Conservation (phyloP, 2,888 invertebrate genomes). For the Branchinecta sandiegonensis region DNA sequence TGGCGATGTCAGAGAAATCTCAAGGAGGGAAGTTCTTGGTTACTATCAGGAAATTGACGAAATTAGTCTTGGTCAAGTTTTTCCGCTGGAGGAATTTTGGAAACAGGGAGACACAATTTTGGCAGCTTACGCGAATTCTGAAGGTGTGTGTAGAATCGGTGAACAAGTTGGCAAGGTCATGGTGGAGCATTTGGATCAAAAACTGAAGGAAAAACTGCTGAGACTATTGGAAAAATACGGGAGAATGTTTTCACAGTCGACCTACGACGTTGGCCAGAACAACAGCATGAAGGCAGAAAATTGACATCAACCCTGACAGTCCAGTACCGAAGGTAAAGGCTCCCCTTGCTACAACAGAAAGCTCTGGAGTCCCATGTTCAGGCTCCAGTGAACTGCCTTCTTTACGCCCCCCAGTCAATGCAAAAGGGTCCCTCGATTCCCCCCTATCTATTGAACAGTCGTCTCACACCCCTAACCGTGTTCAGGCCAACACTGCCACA, state of each 20-base stretch:
- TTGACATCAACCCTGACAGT: background rate
- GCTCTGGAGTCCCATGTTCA: conserved; percentile 11
- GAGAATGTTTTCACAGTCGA: conserved; percentile 1
- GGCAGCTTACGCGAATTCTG: conserved; percentile 7
- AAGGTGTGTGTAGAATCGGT: background rate
- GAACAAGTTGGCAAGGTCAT: conserved; percentile 2
- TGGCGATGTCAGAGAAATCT: no score
- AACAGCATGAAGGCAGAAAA: conserved; percentile 1
- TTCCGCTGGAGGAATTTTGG: no score
- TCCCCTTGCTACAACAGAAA: conserved; percentile 7
- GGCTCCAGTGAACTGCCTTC: background rate
- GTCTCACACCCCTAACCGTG: no score
- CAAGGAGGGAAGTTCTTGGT: no score
- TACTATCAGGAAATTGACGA: no score
- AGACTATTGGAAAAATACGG: no score
- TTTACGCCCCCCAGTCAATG: no score
- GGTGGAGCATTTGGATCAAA: background rate
- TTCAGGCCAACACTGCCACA: no score
- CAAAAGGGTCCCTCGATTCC: no score
- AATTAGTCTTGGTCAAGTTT: no score
- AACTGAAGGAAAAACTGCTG: conserved; percentile 6
- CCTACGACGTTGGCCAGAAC: conserved; percentile 12
- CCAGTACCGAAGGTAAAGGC: conserved; percentile 8
- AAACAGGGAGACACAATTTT: no score
- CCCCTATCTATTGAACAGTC: no score